Conservation (phyloP, 2,888 invertebrate genomes). For the Pseudococcus jackbeardsleyi region DNA sequence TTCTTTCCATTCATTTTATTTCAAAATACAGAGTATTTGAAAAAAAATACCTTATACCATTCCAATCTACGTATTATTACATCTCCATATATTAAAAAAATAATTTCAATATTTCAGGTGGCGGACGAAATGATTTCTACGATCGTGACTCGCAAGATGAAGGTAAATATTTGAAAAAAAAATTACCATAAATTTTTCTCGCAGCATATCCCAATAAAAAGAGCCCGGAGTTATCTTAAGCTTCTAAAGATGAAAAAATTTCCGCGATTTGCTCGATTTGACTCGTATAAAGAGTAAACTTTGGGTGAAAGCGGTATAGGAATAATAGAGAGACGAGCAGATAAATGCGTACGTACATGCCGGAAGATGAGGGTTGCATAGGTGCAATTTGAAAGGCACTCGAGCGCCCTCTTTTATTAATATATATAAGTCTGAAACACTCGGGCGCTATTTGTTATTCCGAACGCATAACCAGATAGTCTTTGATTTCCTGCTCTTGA, state of each 20-base stretch:
- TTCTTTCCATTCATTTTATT: too few relatives aligned
- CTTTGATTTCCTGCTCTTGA: conserved; percentile 61
- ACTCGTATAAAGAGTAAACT: not conserved
- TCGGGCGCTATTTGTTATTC: conserved; percentile 57
- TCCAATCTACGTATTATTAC: not conserved
- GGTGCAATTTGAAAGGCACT: conserved; percentile 51
- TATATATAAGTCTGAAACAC: conserved; percentile 51
- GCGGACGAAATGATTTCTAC: conserved; percentile 21
- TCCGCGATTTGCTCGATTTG: conserved; percentile 22
- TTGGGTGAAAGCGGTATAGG: conserved; percentile 5
- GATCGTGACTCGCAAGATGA: conserved; percentile 47
- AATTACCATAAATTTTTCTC: conserved; percentile 3
- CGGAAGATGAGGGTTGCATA: conserved; percentile 39
- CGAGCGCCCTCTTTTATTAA: conserved; percentile 44
- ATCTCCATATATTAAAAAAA: not conserved
- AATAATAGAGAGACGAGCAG: conserved; percentile 18
- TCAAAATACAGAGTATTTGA: not conserved
- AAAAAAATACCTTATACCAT: not conserved
- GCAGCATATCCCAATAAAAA: not conserved
- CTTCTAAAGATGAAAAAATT: not conserved
- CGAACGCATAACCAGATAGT: conserved; percentile 57
- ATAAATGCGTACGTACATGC: conserved; percentile 20
- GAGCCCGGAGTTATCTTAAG: not conserved
- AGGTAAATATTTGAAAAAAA: conserved; percentile 16
- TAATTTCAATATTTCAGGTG: conserved; percentile 12